phyloP scores from a whole-genome alignment of 1,140 invertebrate species.

The Plutomurus gul region DNA sequence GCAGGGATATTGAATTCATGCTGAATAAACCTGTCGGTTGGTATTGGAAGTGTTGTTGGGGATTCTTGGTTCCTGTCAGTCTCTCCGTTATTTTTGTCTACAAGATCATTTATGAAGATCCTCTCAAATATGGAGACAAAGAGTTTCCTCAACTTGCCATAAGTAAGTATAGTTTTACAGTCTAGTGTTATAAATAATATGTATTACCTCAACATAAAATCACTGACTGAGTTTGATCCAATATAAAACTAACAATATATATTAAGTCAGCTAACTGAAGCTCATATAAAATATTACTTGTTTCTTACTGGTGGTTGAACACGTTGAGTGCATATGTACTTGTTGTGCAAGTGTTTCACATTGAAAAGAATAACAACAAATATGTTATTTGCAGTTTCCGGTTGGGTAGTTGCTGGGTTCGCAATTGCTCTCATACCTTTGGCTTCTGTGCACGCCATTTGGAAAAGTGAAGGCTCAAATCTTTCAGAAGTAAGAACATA shows the following conservation, averaged over 20 bases:
- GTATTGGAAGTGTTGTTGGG: slow-evolving; percentile 81
- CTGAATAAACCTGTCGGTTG: slow-evolving; percentile 68
- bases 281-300: no score
- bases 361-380: background rate
- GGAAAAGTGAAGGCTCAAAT: background rate
- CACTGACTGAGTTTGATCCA: no score
- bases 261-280: no score
- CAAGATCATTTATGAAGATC: slow-evolving; percentile 59
- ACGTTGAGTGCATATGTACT: no score
- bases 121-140: slow-evolving; percentile 58
- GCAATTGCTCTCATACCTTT: slow-evolving; percentile 64
- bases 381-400: slow-evolving; percentile 55
- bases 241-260: background rate
- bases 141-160: slow-evolving; percentile 49
- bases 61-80: slow-evolving; percentile 22
- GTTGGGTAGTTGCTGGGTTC: slow-evolving; percentile 62
- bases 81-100: slow-evolving; percentile 10
- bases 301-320: no score
- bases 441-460: slow-evolving; percentile 57
- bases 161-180: background rate
- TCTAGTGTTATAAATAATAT: background rate
- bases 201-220: no score
- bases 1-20: slow-evolving; percentile 79
- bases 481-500: background rate
- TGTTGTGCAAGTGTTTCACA: background rate